Evolutionary conservation across 1,140 invertebrate genomes (phyloP), one percentile per base, ranked within the genome.

Genomic region (Papilio polyxenes): DNA sequence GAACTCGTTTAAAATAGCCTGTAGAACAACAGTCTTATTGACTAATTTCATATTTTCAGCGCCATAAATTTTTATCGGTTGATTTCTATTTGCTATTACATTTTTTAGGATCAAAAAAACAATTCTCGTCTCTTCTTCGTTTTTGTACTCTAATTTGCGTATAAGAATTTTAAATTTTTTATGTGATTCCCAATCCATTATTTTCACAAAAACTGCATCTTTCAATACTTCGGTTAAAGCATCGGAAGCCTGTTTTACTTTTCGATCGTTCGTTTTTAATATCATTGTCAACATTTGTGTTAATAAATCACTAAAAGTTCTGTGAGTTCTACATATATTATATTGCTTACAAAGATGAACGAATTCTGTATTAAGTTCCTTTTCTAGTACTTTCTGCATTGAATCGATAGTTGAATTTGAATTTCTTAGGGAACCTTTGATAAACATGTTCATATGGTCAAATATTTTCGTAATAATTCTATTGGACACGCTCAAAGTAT

Each of bases 401-500:
- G 87, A 84, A 6, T 83, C 62, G 10, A 84, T 86, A 0, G 81
- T 49, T 49, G 72, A 53, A 0, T 44, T 75, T 9, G 51, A 20
- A 17, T 77, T 59, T 78, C 82, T 81, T 49, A 84, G 53, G 0
- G 81, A 11, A 0, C 74, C 79, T 15, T 84, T 80, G 37, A 74
- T 75, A 31, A 86, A 59, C 40, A 87, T 76, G 62, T 87, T 82
- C 49, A 77, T 8, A 44, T 51, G n/a, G 84, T 80, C 80, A 90
- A 75, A 75, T 82, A 84, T 59, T 87, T 82, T 65, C 82, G 82
- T 69, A 89, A 53, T 9, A 69, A 87, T 76, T 69, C 56, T 62
- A 82, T 88, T 85, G 0, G 87, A 88, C 1, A 80, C 85, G 15
- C 89, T 84, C 10, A 91, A 86, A 0, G 83, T 87, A 40, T 91